A percentile compares a stretch with the other conserved stretches of the same genome.
Conservation (phyloP, 2,797 vertebrate genomes). For the Crocodylus rhombifer region DNA sequence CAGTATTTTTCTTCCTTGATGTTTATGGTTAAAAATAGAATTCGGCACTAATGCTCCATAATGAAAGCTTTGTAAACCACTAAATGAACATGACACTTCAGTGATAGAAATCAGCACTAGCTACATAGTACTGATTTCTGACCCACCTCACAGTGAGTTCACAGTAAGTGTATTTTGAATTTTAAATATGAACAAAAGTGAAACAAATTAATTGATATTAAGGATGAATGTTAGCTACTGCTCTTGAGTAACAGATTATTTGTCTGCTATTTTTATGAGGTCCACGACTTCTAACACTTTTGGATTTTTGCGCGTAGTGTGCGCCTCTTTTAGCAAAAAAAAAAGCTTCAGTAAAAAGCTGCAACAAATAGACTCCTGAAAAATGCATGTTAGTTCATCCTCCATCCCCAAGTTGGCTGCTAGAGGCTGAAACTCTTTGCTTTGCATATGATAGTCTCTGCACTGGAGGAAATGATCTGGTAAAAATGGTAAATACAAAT, state of each 20-base stretch:
- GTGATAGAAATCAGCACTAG: neutral
- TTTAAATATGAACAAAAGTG: neutral
- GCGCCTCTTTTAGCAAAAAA: neutral
- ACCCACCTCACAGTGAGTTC: neutral
- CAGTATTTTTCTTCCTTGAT: constrained; percentile 59
- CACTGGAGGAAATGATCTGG: neutral
- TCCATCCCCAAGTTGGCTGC: accelerated
- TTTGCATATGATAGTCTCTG: neutral
- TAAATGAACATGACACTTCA: neutral
- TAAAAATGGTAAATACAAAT: neutral
- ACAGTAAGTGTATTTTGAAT: neutral
- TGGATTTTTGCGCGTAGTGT: accelerated
- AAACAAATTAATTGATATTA: neutral
- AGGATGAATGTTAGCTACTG: neutral
- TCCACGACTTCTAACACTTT: neutral
- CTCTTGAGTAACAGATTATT: neutral
- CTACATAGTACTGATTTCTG: neutral
- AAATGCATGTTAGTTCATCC: accelerated
- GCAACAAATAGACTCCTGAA: neutral
- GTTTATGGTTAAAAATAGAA: constrained; percentile 50
- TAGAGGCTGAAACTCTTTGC: accelerated
- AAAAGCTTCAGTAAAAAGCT: neutral
- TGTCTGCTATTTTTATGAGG: neutral
- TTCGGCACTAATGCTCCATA: neutral
- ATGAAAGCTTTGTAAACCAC: neutral